phyloP scores from a whole-genome alignment of 2,113 vertebrate species.

The Oreochromis niloticus region DNA sequence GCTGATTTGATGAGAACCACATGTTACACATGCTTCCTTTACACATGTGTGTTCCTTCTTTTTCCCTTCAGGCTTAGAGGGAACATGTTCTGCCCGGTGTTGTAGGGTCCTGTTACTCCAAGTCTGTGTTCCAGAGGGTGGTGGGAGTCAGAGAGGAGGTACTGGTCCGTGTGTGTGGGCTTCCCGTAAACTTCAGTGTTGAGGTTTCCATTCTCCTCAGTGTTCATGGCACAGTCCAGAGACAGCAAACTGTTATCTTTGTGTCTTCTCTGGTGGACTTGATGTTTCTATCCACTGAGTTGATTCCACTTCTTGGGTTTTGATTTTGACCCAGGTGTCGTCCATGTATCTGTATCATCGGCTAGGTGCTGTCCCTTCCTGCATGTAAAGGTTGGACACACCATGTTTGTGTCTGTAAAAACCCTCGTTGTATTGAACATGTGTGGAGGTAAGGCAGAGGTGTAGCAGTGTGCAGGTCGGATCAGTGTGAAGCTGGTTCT shows the following conservation, averaged over 20 bases:
- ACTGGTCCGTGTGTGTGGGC: background rate
- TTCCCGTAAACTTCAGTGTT: rapidly evolving
- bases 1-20: background rate
- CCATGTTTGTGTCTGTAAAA: background rate
- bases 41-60: background rate
- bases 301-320: background rate
- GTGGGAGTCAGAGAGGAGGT: background rate
- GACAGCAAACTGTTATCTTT: background rate
- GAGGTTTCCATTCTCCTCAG: rapidly evolving
- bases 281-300: background rate
- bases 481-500: background rate
- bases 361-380: background rate
- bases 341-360: background rate
- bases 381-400: rapidly evolving
- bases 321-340: background rate
- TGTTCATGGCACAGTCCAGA: background rate
- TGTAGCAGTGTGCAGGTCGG: background rate
- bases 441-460: background rate
- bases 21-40: background rate
- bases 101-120: background rate
- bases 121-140: background rate
- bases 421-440: rapidly evolving
- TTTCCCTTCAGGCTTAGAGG: background rate
- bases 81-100: background rate
- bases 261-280: background rate